Evolutionary conservation across 2,888 invertebrate genomes (phyloP).

Genomic region (Amiota communis): DNA sequence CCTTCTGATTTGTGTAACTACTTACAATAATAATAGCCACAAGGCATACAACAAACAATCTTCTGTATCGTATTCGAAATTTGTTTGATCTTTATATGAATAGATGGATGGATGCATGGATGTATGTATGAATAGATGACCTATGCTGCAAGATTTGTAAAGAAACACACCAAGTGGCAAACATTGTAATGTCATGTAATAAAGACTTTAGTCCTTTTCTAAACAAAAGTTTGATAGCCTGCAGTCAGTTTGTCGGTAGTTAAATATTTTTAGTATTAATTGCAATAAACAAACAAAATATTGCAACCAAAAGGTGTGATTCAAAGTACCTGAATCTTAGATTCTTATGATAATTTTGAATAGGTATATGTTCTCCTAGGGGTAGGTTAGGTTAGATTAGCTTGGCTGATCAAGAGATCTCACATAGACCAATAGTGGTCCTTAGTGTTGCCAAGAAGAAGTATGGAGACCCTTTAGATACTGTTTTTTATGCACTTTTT

Average conservation of each 20-base stretch:
- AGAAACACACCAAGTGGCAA: conserved; percentile 1
- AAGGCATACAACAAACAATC: conserved; percentile 19
- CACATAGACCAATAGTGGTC: no score
- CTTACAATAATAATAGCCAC: conserved; percentile 19
- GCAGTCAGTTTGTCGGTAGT: conserved; percentile 9
- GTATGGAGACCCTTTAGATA: no score
- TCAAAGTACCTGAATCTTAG: neutral
- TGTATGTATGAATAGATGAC: no score
- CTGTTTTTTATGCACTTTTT: no score
- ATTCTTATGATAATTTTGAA: neutral
- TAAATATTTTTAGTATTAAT: conserved; percentile 2
- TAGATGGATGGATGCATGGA: neutral
- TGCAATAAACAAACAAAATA: neutral
- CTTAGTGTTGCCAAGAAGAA: no score
- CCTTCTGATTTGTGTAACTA: conserved; percentile 2
- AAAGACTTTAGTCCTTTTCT: neutral
- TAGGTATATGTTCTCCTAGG: neutral
- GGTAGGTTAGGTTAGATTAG: no score
- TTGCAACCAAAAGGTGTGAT: neutral
- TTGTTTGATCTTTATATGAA: neutral
- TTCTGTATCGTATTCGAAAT: neutral
- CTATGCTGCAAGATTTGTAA: conserved; percentile 1
- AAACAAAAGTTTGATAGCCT: conserved; percentile 6
- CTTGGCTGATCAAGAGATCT: no score
- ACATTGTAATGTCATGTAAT: neutral